Evolutionary conservation across 2,797 vertebrate species (phyloP), one percentile per base, ranked within the genome.

Genomic region (Lepus oiostolus): DNA sequence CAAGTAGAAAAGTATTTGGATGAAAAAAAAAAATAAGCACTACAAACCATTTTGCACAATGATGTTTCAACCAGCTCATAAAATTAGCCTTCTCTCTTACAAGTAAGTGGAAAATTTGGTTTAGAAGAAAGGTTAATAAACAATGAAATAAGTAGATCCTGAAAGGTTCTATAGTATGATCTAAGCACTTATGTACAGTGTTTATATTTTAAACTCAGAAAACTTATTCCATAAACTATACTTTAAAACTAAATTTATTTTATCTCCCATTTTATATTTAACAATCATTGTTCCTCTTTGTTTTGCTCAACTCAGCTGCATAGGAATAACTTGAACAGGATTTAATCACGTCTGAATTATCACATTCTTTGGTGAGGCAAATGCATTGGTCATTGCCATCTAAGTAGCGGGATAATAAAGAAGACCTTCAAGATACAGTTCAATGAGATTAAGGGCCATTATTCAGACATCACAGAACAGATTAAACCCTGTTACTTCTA

Each of bases 301-400:
- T 79, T 83, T 85, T 90, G 38, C 50, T 74, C 3, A 30, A 80
- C 14, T 85, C n/a, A 54, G 5, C 85, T 75, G 68, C 26, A 32
- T 54, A 67, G 84, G 28, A 68, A 90, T 80, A 72, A 93, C 26
- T 35, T 74, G 72, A 63, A 91, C 85, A 96, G 63, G 71, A 65
- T 13, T 71, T 95, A n/a, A 7, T 81, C 16, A 50, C 4, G 9
- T 8, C 2, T 62, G 63, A 88, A 81, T 17, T 76, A 1, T 65
- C 16, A 30, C 54, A 47, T 26, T 62, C 22, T 93, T 80, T 58
- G 11, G 16, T 85, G 52, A 80, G 58, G n/a, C 24, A 60, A 30
- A 54, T 60, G 28, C 80, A 0, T 38, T 62, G 26, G 21, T 22
- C 30, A 88, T 83, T 93, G 83, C 67, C 24, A 58, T 84, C 85